Percentiles rank a stretch among this genome's conserved stretches.
Evolutionary conservation across 2,797 vertebrate species (phyloP).

Genomic region (Anas acuta): DNA sequence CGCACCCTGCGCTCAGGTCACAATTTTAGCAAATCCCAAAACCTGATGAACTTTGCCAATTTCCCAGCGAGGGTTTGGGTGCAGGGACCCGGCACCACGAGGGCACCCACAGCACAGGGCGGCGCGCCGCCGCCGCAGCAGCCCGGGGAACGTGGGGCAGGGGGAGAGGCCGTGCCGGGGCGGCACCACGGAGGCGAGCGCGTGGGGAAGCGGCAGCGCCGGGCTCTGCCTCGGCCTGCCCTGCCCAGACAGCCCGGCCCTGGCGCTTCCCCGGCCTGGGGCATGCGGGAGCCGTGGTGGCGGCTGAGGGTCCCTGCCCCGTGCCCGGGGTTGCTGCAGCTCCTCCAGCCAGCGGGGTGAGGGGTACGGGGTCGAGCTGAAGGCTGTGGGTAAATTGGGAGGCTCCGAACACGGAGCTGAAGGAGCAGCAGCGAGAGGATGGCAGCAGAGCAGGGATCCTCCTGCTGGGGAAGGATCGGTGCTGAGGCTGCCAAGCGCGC

Average conservation of each 20-base stretch:
- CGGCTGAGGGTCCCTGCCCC: neutral
- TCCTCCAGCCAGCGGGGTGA: neutral
- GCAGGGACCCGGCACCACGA: neutral
- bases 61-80: neutral
- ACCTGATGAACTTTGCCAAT: neutral
- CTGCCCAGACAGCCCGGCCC: slow-evolving; percentile 12
- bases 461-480: accelerated
- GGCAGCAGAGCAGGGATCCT: neutral
- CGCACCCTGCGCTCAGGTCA: neutral
- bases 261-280: neutral
- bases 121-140: accelerated
- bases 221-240: slow-evolving; percentile 26
- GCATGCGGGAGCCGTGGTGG: neutral
- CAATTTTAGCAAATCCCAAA: neutral
- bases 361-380: neutral
- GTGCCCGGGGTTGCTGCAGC: neutral
- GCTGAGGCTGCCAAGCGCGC: neutral
- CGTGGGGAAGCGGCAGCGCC: neutral
- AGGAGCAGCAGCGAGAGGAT: too few species aligned
- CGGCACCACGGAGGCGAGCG: neutral
- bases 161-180: neutral
- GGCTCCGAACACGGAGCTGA: neutral
- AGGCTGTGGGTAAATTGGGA: too few species aligned
- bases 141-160: accelerated
- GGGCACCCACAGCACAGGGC: accelerated